Conservation (phyloP, 2,888 invertebrate genomes). For the Galerucella calmariensis region DNA sequence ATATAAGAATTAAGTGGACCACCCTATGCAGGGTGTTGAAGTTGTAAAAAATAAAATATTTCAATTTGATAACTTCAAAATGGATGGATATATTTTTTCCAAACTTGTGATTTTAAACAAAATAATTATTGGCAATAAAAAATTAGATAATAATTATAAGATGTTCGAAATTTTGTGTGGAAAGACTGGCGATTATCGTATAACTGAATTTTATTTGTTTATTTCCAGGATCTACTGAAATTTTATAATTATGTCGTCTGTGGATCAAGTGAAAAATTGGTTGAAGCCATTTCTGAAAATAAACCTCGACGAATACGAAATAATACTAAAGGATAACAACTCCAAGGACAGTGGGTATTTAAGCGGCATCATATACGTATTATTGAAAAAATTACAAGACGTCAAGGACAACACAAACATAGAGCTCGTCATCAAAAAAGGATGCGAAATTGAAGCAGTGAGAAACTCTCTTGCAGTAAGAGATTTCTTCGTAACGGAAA, state of each 20-base stretch:
- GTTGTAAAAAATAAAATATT: too few species aligned
- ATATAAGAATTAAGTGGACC: too few species aligned
- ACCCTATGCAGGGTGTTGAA: too few species aligned
- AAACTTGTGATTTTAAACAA: too few species aligned
- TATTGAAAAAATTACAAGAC: background rate
- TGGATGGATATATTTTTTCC: too few species aligned
- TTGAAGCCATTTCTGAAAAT: background rate
- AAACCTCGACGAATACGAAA: background rate
- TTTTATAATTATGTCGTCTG: background rate
- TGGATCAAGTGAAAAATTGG: background rate
- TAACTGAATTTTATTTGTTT: too few species aligned
- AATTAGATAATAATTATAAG: too few species aligned
- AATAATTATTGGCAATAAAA: too few species aligned
- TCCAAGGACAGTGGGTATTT: background rate
- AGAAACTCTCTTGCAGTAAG: background rate
- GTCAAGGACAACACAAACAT: background rate
- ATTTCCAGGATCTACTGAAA: too few species aligned
- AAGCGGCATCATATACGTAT: background rate
- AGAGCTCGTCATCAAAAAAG: background rate
- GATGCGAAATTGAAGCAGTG: background rate
- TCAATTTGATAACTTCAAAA: too few species aligned
- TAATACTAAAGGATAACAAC: background rate
- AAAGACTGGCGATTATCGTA: too few species aligned
- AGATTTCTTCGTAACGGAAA: slow-evolving; percentile 2
- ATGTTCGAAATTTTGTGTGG: too few species aligned